These are phyloP conservation scores for Myotis yumanensis DNA, from an alignment of 2,113 vertebrate species.

Conservation along the genomic window DNA sequence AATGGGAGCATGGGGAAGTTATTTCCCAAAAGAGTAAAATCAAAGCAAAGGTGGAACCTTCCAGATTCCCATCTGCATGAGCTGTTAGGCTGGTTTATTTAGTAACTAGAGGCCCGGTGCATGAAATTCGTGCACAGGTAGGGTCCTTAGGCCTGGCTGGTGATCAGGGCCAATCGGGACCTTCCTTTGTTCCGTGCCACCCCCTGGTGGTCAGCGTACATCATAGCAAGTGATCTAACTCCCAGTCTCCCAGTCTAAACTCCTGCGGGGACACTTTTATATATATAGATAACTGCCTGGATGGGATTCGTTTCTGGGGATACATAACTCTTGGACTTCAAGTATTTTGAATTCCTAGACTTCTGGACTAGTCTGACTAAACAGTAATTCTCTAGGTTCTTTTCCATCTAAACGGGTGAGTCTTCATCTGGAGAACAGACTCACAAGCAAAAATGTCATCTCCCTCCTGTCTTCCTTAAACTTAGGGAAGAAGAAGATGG, in stretches of 20 bases:
- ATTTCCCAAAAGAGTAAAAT: slow-evolving; percentile 21
- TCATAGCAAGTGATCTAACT: too few species aligned
- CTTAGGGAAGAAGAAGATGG: background rate
- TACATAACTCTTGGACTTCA: background rate
- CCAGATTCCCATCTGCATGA: background rate
- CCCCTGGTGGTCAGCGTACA: too few species aligned
- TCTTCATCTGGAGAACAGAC: background rate
- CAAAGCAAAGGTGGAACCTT: background rate
- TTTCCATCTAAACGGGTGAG: background rate
- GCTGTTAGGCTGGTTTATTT: background rate
- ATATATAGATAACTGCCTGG: background rate
- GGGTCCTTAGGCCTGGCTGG: too few species aligned
- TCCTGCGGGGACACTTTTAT: too few species aligned
- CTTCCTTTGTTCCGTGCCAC: too few species aligned
- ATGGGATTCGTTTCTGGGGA: background rate
- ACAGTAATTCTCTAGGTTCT: background rate
- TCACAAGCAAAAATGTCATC: background rate
- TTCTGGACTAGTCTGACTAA: background rate
- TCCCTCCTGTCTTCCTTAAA: background rate
- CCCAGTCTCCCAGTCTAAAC: too few species aligned
- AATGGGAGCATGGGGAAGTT: background rate
- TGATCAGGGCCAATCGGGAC: too few species aligned
- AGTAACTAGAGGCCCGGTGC: background rate
- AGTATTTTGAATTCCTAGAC: slow-evolving; percentile 19
- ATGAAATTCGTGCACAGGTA: too few species aligned